A percentile compares a stretch with the other conserved stretches of the same genome.
Evolutionary conservation across 2,888 invertebrate species (phyloP).

Genomic region (Hedya salicella): DNA sequence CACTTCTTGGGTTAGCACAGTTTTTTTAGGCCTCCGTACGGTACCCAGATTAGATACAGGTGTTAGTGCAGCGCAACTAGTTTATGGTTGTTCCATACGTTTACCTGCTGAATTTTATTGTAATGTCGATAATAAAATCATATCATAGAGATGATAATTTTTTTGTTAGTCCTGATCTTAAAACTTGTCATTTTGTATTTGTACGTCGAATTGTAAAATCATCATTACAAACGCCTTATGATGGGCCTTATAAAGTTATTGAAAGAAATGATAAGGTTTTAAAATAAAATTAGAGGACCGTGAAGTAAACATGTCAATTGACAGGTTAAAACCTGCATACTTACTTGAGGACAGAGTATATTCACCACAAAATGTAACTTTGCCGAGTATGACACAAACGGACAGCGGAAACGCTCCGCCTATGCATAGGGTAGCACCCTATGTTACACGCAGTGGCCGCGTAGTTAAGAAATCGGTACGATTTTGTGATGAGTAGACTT

Average conservation of each 20-base stretch:
- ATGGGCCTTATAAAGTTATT: too few species aligned
- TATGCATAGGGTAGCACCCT: too few species aligned
- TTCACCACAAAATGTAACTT: too few species aligned
- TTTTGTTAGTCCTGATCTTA: constrained; percentile 24
- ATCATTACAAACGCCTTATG: constrained; percentile 2
- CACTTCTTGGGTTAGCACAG: constrained; percentile 3
- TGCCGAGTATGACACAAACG: too few species aligned
- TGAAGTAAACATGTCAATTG: constrained; percentile 22
- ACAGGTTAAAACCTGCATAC: constrained; percentile 37
- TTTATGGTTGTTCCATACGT: background rate
- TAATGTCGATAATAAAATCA: background rate
- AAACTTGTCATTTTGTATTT: constrained; percentile 10
- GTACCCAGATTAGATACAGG: background rate
- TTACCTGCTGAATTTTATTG: background rate
- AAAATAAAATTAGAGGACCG: background rate
- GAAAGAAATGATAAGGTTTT: constrained; percentile 6
- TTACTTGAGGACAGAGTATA: background rate
- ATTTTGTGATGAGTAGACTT: background rate
- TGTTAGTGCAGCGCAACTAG: constrained; percentile 1
- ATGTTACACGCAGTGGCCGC: too few species aligned
- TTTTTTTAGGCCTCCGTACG: constrained; percentile 2
- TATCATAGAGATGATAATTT: background rate
- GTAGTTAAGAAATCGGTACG: background rate
- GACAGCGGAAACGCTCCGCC: too few species aligned
- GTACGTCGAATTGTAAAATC: constrained; percentile 7